These are phyloP conservation scores for Ptychobarbus kaznakovi DNA, from an alignment of 2,797 vertebrate genomes.

Conservation along the genomic window DNA sequence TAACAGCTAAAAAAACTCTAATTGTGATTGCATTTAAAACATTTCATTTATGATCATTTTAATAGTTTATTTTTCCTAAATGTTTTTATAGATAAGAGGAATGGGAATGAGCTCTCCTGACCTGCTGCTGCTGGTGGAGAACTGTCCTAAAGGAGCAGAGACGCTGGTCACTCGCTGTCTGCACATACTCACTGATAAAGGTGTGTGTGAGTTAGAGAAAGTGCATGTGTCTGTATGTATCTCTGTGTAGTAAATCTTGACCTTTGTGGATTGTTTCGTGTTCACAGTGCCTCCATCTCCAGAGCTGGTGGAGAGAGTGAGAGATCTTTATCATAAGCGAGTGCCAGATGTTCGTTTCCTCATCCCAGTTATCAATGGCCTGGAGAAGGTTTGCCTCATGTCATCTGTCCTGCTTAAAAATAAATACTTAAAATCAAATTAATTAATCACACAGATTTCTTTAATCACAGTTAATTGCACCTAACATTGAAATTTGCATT, in stretches of 20 bases:
- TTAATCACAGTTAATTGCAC: neutral
- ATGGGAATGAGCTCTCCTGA: slow-evolving; percentile 98
- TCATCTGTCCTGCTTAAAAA: neutral
- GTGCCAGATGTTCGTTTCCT: slow-evolving; percentile 94
- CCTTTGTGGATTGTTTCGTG: neutral
- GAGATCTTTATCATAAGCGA: slow-evolving; percentile 94
- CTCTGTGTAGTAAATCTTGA: neutral
- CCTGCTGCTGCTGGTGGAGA: slow-evolving; percentile 91
- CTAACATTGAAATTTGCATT: neutral
- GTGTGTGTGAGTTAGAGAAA: slow-evolving; percentile 65
- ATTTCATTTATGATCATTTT: neutral
- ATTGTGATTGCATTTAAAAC: neutral
- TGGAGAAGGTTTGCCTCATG: slow-evolving; percentile 85
- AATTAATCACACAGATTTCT: neutral
- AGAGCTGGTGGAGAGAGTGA: slow-evolving; percentile 93
- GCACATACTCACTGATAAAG: slow-evolving; percentile 95
- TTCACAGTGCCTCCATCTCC: slow-evolving; percentile 90
- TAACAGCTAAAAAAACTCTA: too few species aligned
- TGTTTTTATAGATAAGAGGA: slow-evolving; percentile 84
- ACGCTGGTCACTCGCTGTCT: slow-evolving; percentile 93
- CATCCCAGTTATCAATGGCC: slow-evolving; percentile 93
- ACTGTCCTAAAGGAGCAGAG: slow-evolving; percentile 95
- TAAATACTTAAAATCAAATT: neutral
- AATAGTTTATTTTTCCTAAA: neutral
- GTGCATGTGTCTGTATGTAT: neutral